Base-by-base conservation (phyloP, 2,888 invertebrate genomes). In the Disparrhopalites patrizii region DNA sequence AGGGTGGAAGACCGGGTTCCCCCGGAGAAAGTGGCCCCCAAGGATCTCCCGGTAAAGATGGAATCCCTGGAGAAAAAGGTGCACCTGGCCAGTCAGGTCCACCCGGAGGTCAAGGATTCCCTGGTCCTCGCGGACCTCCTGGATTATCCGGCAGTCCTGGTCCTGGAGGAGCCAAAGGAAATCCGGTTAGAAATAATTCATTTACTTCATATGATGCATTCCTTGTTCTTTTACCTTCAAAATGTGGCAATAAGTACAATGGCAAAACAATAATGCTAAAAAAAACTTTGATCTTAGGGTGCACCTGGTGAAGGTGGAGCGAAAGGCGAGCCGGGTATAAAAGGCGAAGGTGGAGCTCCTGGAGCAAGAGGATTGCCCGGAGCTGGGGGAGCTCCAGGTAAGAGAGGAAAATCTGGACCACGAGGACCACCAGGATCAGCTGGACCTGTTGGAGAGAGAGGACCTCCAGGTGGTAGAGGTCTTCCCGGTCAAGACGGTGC, bases 331-430 rank as follows among this genome's bases (percentile, higher is more conserved):
- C 75, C 79, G 0, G 92, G 91, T 7, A 81, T 82, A 31, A 88
- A 91, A 79, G 91, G 92, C 31, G 91, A 91, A 79, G 73, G 80
- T 7, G 92, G 92, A 4, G 79, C 82, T 1, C 81, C 85, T 1
- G 91, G 92, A 1, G 87, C 88, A 2, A 82, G 90, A 71, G 91
- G 91, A 25, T 76, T 88, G 10, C 89, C 89, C 1, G 91, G 92
- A 1, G 81, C 83, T 3, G 78, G 85, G 4, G 92, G 91, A 0
- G 83, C 87, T 0, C 89, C 91, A 77, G 91, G 89, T 3, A 91
- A 91, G 81, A 84, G 90, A 66, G 91, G 91, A 0, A 90, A 90
- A 77, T 81, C 89, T 69, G 90, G 91, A 1, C 84, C 87, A 75
- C 81, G 88, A 68, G 90, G 91, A n/a, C 87, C 89, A 0, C 83